Conservation (phyloP, 2,113 vertebrate species). For the Hyperoodon ampullatus region DNA sequence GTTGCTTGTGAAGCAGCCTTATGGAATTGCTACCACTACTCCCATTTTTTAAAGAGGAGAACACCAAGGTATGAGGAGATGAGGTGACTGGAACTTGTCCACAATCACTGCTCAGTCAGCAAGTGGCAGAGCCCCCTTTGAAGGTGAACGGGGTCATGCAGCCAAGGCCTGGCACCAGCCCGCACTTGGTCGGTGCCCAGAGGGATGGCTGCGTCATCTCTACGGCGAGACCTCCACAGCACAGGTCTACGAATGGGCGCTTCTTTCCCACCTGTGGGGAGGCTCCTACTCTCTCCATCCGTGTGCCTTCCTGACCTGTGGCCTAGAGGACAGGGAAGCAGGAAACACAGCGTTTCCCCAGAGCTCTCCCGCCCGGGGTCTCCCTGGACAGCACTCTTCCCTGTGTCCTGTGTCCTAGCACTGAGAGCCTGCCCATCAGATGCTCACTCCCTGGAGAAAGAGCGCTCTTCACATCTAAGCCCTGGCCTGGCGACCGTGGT, state of each 20-base stretch:
- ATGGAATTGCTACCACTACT: background rate
- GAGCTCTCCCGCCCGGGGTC: background rate
- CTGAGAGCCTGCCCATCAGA: background rate
- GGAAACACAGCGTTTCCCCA: fast-evolving
- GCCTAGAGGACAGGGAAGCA: background rate
- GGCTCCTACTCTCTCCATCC: background rate
- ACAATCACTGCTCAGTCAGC: background rate
- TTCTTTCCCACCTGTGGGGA: background rate
- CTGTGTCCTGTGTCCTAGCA: background rate
- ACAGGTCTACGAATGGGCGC: background rate
- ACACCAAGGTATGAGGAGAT: background rate
- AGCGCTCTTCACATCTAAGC: background rate
- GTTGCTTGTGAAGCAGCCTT: background rate
- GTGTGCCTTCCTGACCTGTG: background rate
- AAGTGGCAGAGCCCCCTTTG: background rate
- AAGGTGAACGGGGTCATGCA: fast-evolving
- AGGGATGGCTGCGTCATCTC: background rate
- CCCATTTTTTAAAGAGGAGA: background rate
- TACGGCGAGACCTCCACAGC: background rate
- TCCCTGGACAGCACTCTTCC: background rate
- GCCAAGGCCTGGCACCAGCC: background rate
- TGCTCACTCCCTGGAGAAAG: background rate
- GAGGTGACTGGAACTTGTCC: background rate
- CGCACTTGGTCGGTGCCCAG: too few species aligned
- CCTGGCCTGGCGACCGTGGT: background rate